A percentile compares a stretch with the other conserved stretches of the same genome.
phyloP scores from a whole-genome alignment of 2,888 invertebrate species.

The Antitype chi region DNA sequence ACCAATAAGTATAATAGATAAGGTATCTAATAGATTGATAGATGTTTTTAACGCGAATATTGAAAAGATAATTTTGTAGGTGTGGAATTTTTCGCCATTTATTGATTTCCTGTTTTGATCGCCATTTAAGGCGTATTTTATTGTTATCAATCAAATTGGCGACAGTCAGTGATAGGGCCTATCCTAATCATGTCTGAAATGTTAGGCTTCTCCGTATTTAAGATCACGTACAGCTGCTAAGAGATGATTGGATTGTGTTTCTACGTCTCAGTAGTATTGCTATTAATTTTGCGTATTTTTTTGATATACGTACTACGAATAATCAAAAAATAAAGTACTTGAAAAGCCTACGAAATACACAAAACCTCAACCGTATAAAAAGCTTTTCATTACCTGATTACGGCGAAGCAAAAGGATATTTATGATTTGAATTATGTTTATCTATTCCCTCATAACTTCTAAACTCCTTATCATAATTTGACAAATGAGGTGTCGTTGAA shows the following conservation, averaged over 20 bases:
- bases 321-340: neutral
- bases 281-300: neutral
- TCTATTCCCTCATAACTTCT: no score
- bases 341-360: neutral
- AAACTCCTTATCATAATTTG: no score
- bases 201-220: conserved; percentile 1
- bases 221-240: neutral
- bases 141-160: conserved; percentile 26
- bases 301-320: neutral
- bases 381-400: neutral
- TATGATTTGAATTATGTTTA: no score
- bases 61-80: conserved; percentile 14
- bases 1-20: conserved; percentile 24
- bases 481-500: no score
- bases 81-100: conserved; percentile 35
- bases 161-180: neutral
- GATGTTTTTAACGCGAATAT: conserved; percentile 22
- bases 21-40: conserved; percentile 12
- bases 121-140: conserved; percentile 5
- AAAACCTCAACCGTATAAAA: neutral
- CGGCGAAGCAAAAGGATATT: no score
- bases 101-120: conserved; percentile 30
- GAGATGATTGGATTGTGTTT: neutral
- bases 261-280: neutral
- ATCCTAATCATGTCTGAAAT: neutral